These are phyloP conservation scores for Alethe castanea DNA, from an alignment of 2,113 vertebrate species.

Conservation along the genomic window DNA sequence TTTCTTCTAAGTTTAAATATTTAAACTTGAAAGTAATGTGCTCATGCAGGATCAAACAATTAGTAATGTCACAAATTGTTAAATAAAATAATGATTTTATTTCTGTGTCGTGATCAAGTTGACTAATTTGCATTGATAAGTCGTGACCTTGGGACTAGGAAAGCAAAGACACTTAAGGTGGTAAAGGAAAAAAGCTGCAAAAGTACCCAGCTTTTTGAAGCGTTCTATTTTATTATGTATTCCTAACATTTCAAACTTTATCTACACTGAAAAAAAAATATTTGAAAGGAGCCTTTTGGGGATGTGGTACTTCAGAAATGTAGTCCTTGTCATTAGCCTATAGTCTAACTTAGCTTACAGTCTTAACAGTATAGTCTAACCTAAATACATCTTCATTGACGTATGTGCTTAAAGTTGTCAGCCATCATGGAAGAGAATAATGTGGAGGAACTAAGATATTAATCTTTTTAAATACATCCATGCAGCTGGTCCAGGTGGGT, in stretches of 20 bases:
- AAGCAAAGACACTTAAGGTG: not conserved
- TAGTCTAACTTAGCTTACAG: not conserved
- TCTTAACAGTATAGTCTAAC: not conserved
- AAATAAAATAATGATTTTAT: not conserved
- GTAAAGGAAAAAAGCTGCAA: not conserved
- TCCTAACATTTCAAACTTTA: not conserved
- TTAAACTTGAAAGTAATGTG: not conserved
- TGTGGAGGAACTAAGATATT: not conserved
- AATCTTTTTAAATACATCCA: not conserved
- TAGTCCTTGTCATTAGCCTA: not conserved
- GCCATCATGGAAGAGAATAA: not conserved
- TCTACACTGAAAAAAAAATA: not conserved
- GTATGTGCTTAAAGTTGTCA: not conserved
- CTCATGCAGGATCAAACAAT: not conserved
- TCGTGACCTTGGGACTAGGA: not conserved
- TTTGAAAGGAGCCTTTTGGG: not conserved
- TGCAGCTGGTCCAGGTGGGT: not conserved
- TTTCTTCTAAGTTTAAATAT: not conserved
- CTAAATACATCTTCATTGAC: not conserved
- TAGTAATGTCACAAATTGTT: not conserved
- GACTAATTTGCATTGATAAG: not conserved
- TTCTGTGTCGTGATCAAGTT: not conserved
- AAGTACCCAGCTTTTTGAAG: not conserved
- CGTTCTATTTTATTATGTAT: not conserved
- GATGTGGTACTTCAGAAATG: not conserved